Percentiles rank a stretch among this genome's conserved stretches.
Conservation (phyloP, 2,888 invertebrate genomes). For the Cartodere bifasciata region DNA sequence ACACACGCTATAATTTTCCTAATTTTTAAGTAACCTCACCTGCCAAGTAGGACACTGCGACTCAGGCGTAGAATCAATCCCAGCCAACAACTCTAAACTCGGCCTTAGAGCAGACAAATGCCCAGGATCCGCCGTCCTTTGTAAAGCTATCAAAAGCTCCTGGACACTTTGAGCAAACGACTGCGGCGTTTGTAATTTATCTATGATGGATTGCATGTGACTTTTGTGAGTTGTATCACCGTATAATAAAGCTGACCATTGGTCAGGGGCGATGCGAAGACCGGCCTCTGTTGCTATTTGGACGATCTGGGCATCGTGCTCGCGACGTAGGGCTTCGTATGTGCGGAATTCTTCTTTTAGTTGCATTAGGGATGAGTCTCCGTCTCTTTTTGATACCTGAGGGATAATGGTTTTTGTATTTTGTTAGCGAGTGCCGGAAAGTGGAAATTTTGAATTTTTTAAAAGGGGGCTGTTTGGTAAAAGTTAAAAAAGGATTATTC, state of each 20-base stretch:
- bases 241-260: constrained; percentile 94
- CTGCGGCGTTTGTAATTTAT: constrained; percentile 86
- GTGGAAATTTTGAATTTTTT: no score
- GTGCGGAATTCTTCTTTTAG: constrained; percentile 92
- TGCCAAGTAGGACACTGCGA: no score
- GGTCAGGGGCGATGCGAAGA: constrained; percentile 91
- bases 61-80: constrained; percentile 76
- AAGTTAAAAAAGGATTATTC: no score
- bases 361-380: constrained; percentile 96
- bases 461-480: no score
- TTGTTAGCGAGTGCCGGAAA: no score
- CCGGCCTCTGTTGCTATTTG: constrained; percentile 98
- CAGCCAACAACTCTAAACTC: constrained; percentile 73
- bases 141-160: constrained; percentile 80
- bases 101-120: constrained; percentile 64
- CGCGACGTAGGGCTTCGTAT: constrained; percentile 83
- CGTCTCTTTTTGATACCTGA: constrained; percentile 88
- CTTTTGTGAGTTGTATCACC: constrained; percentile 93
- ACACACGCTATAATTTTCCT: no score
- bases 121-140: constrained; percentile 78
- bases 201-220: constrained; percentile 91
- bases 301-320: constrained; percentile 97
- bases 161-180: constrained; percentile 85
- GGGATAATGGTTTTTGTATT: no score
- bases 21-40: no score